Conservation (phyloP, 2,888 invertebrate species). For the Apantesis nais region DNA sequence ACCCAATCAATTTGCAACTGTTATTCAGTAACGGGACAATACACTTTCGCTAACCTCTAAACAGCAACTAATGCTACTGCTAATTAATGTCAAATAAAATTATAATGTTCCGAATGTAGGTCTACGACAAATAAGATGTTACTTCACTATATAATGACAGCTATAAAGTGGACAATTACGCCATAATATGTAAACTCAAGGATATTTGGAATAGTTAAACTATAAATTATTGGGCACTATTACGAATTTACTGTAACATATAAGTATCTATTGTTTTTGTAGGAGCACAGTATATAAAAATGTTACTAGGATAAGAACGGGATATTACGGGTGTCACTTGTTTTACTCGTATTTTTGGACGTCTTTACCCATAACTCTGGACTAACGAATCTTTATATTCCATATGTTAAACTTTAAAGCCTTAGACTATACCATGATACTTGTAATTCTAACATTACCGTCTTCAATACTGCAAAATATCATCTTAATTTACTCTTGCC, state of each 20-base stretch:
- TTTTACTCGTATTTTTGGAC: neutral
- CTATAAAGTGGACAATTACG: constrained; percentile 40
- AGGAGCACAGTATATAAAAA: neutral
- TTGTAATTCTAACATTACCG: neutral
- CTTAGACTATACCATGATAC: neutral
- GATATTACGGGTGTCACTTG: no score
- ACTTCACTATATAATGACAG: constrained; percentile 25
- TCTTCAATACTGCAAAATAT: neutral
- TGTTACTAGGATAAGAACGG: neutral
- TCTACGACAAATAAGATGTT: constrained; percentile 49
- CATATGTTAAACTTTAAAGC: neutral
- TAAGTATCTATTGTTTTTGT: constrained; percentile 21
- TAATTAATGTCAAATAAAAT: constrained; percentile 44
- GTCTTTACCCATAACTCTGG: neutral
- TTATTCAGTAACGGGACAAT: constrained; percentile 38
- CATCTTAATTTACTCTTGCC: neutral
- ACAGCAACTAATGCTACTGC: constrained; percentile 31
- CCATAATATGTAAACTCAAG: constrained; percentile 34
- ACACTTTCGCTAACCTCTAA: constrained; percentile 54
- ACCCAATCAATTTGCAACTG: constrained; percentile 44
- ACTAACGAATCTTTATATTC: neutral
- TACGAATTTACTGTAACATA: constrained; percentile 25
- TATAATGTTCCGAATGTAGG: constrained; percentile 32
- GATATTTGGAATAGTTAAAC: constrained; percentile 32
- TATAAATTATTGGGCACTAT: constrained; percentile 18